Evolutionary conservation across 2,888 invertebrate species (phyloP).

Genomic region (Nephrotoma guestfalica): DNA sequence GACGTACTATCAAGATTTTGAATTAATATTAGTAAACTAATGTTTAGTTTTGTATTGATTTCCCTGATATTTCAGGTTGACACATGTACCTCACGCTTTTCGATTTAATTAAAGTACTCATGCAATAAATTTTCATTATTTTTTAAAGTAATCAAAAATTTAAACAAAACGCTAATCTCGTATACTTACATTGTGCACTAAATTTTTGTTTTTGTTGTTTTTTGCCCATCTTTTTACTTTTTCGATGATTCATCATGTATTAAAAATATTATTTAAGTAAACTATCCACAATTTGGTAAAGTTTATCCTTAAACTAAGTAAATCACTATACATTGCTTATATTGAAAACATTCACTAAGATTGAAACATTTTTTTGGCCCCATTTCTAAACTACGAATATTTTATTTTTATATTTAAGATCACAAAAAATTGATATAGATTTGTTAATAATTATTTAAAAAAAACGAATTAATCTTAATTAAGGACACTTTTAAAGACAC

Average conservation of each 20-base stretch:
- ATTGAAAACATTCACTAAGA: neutral
- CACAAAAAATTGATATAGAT: neutral
- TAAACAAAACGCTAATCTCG: too few species aligned
- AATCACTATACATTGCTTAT: neutral
- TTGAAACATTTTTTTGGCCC: neutral
- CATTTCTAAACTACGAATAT: neutral
- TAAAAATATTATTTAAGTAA: neutral
- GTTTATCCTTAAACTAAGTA: neutral
- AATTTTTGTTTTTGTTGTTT: neutral
- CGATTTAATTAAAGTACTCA: neutral
- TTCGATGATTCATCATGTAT: neutral
- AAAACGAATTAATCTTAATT: conserved; percentile 4
- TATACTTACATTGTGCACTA: neutral
- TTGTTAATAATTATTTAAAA: neutral
- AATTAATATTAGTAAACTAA: too few species aligned
- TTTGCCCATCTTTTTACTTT: neutral
- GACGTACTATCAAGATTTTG: too few species aligned
- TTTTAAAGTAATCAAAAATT: neutral
- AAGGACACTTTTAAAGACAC: conserved; percentile 14
- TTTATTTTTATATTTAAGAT: neutral
- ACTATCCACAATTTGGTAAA: neutral
- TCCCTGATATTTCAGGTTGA: too few species aligned
- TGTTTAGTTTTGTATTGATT: too few species aligned
- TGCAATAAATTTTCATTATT: neutral
- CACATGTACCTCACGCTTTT: too few species aligned